Percentiles rank a stretch among this genome's conserved stretches.
Conservation (phyloP, 2,797 vertebrate species). For the Nannoperca obscura region DNA sequence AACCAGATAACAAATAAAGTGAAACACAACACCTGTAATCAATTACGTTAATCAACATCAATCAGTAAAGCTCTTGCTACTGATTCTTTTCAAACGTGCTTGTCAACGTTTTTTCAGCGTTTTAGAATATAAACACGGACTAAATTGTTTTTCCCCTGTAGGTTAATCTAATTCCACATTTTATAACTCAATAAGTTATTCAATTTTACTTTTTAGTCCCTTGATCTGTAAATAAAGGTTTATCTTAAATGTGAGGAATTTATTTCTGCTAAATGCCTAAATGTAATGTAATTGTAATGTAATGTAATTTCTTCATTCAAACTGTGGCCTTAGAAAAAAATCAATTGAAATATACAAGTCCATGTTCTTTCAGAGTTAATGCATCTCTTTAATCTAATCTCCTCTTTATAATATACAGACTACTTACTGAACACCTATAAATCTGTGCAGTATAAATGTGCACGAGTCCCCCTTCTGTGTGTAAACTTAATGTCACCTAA, state of each 20-base stretch:
- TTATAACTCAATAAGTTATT: neutral
- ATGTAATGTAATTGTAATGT: too few species aligned
- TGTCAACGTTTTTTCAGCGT: neutral
- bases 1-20: neutral
- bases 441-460: neutral
- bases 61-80: neutral
- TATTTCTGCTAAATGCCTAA: neutral
- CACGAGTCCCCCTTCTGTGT: neutral
- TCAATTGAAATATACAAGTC: neutral
- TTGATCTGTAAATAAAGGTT: neutral
- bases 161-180: neutral
- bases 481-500: neutral
- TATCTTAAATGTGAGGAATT: neutral
- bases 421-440: neutral
- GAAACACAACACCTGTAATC: constrained; percentile 1
- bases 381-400: neutral
- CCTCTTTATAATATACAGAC: neutral
- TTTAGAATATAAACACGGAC: neutral
- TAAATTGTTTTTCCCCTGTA: neutral
- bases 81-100: neutral
- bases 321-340: neutral
- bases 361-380: neutral
- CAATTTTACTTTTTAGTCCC: constrained; percentile 1
- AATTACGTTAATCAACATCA: neutral
- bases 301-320: neutral